Evolutionary conservation across 2,888 invertebrate genomes (phyloP), one percentile per base, ranked within the genome.

Genomic region (Horisme vitalbata): DNA sequence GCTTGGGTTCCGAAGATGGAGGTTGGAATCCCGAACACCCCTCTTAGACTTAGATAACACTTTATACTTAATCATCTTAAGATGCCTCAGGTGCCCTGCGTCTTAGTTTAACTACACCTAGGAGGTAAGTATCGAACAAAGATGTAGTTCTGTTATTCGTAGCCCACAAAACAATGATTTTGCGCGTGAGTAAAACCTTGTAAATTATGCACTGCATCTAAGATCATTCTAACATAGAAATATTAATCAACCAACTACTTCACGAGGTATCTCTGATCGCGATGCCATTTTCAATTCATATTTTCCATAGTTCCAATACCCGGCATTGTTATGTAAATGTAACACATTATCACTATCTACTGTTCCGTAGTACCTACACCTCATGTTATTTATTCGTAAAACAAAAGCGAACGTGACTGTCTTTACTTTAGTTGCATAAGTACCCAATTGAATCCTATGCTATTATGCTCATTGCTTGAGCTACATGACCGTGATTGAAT

Each of bases 241-340:
- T n/a, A n/a, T n/a, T n/a, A n/a, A 4, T 4, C 20, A 7, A 24
- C 10, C 11, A 3, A 8, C 13, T 39, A 50, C 23, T 34, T 11
- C 10, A 11, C 11, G 11, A 11, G 26, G 26, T 26, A 26, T 26
- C 26, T 26, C 6, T 6, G 5, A 9, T 26, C 14, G 33, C 37
- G 43, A 55, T 36, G 28, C 41, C 38, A 47, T 41, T 49, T 48
- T 59, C n/a, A 56, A 65, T 62, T 57, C 61, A 60, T 58, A 55
- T 60, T 53, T 62, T 52, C 55, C 55, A 48, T 46, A 57, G 64
- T 65, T 68, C 62, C 59, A 63, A 61, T 61, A 55, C 63, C 63
- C 58, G 63, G 63, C 70, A 75, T 83, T 83, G 79, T 83, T 58
- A 83, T 82, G 81, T 65, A 70, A 68, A 82, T 81, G 59, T 45